Conservation (phyloP, 2,113 vertebrate genomes). For the Spheniscus mendiculus region DNA sequence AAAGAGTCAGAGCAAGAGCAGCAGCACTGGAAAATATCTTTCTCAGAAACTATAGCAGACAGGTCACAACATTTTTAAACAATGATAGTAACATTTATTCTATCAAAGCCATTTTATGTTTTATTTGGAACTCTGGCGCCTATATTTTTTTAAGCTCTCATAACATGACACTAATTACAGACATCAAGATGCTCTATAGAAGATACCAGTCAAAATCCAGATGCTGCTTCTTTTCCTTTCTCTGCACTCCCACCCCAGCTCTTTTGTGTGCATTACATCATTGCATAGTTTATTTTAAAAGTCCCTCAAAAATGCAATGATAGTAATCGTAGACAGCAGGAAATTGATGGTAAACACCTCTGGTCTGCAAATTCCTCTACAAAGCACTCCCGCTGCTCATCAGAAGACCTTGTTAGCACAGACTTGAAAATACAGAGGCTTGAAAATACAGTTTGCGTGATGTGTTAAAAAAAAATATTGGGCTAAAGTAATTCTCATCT, state of each 20-base stretch:
- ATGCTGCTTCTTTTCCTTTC: conserved; percentile 81
- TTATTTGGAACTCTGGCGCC: conserved; percentile 96
- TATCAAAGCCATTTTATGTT: conserved; percentile 97
- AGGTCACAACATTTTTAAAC: conserved; percentile 93
- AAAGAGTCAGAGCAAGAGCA: conserved; percentile 61
- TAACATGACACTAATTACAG: conserved; percentile 96
- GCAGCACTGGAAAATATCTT: conserved; percentile 81
- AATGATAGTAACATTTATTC: conserved; percentile 93
- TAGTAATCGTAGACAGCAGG: conserved; percentile 84
- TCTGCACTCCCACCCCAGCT: conserved; percentile 55
- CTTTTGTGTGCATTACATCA: conserved; percentile 85
- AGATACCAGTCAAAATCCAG: conserved; percentile 80
- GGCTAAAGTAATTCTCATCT: conserved; percentile 54
- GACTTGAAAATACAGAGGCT: conserved; percentile 59
- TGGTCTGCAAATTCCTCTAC: conserved; percentile 83
- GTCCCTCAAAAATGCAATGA: conserved; percentile 90
- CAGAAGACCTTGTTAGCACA: conserved; percentile 81
- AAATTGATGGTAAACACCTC: conserved; percentile 82
- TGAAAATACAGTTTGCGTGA: conserved; percentile 56
- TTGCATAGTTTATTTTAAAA: conserved; percentile 89
- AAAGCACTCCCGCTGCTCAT: conserved; percentile 77
- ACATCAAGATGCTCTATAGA: conserved; percentile 92
- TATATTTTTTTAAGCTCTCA: conserved; percentile 87
- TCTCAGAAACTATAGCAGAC: conserved; percentile 86
- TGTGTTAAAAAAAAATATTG: conserved; percentile 58